Percentiles rank a stretch among this genome's conserved stretches.
Evolutionary conservation across 2,888 invertebrate species (phyloP).

Genomic region (Siphlonurus alternatus): DNA sequence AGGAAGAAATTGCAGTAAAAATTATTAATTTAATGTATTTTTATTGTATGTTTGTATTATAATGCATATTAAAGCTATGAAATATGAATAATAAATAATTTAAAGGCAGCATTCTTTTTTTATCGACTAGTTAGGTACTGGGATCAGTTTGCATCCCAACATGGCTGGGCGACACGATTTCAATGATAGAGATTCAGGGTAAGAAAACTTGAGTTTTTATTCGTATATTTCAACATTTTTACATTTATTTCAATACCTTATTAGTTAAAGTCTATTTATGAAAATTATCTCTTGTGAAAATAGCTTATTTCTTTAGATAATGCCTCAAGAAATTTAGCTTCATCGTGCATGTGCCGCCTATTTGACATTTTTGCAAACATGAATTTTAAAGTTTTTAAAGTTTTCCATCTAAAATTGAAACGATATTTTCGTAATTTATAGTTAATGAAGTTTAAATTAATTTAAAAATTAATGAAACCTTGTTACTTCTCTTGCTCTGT

Average conservation of each 20-base stretch:
- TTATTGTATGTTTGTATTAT: too few relatives aligned
- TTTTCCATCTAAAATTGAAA: neutral
- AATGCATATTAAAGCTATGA: too few relatives aligned
- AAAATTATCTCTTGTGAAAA: neutral
- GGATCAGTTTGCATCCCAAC: neutral
- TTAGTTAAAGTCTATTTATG: neutral
- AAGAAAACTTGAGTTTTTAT: neutral
- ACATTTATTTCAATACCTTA: neutral
- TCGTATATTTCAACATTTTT: neutral
- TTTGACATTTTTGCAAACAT: neutral
- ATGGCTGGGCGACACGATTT: constrained; percentile 1
- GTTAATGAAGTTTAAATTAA: too few relatives aligned
- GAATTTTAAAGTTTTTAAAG: neutral
- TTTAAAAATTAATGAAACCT: too few relatives aligned
- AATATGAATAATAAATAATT: too few relatives aligned
- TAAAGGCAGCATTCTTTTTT: neutral
- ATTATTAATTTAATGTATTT: too few relatives aligned
- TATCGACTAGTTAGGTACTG: neutral
- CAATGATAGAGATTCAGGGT: neutral
- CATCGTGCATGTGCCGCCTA: neutral
- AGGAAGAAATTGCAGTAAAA: too few relatives aligned
- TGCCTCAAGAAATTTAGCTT: neutral
- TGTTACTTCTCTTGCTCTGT: too few relatives aligned
- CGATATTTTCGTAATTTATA: neutral
- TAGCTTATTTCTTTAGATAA: neutral